Evolutionary conservation across 2,888 invertebrate species (phyloP).

Genomic region (Mayetiola destructor): DNA sequence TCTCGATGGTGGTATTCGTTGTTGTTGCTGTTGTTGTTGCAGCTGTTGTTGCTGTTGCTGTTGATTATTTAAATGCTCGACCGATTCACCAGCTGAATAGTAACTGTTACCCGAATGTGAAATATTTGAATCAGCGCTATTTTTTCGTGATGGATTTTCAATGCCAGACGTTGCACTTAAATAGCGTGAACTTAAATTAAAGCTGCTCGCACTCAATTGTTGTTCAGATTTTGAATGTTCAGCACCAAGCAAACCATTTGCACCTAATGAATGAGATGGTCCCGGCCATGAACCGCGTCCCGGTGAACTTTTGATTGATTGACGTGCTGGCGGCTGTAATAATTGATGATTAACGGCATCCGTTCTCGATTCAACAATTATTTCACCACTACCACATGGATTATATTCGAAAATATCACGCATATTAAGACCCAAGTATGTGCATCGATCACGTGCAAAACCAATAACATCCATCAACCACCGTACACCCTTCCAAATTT

Average conservation of each 20-base stretch:
- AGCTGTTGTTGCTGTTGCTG: neutral
- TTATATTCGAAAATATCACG: conserved; percentile 30
- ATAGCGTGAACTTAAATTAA: conserved; percentile 43
- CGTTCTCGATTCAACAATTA: conserved; percentile 12
- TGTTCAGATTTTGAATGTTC: conserved; percentile 79
- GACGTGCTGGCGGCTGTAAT: conserved; percentile 45
- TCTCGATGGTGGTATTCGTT: conserved; percentile 56
- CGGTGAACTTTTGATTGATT: conserved; percentile 56
- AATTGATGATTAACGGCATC: conserved; percentile 28
- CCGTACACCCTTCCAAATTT: conserved; percentile 83
- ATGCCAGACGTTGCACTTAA: conserved; percentile 36
- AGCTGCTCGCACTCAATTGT: conserved; percentile 43
- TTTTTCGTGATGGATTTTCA: conserved; percentile 35
- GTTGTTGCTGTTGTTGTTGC: too few species aligned
- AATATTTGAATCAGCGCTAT: conserved; percentile 43
- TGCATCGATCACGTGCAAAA: conserved; percentile 69
- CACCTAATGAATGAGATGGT: conserved; percentile 39
- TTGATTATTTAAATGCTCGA: conserved; percentile 23
- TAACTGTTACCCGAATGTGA: conserved; percentile 40
- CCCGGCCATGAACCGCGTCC: conserved; percentile 80
- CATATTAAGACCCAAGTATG: conserved; percentile 32
- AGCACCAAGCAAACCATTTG: conserved; percentile 39
- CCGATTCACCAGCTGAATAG: conserved; percentile 31
- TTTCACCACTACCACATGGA: conserved; percentile 19
- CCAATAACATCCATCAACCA: conserved; percentile 95